Evolutionary conservation across 2,888 invertebrate species (phyloP).

Genomic region (Embidobia sp.): DNA sequence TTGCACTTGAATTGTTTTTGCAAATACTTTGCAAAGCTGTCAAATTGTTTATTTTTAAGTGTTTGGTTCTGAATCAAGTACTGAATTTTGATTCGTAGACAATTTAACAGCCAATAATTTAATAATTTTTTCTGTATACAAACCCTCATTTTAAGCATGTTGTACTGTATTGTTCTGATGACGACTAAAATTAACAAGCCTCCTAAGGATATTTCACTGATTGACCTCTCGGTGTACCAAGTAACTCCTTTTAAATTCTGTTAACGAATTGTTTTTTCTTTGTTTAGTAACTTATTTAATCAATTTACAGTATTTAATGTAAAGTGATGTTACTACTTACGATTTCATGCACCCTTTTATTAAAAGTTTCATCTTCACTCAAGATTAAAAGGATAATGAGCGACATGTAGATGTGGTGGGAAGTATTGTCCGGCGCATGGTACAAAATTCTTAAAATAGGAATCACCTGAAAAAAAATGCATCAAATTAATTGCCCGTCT

Average conservation of each 20-base stretch:
- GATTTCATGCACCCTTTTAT: conserved; percentile 95
- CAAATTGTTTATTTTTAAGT: conserved; percentile 12
- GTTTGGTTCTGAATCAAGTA: too few species aligned
- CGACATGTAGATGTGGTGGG: conserved; percentile 99
- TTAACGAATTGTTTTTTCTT: background rate
- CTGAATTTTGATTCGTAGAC: too few species aligned
- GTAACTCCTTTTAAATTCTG: conserved; percentile 92
- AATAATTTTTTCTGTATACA: conserved; percentile 70
- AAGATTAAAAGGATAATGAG: conserved; percentile 97
- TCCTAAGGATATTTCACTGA: conserved; percentile 96
- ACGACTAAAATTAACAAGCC: conserved; percentile 96
- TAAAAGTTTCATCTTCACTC: conserved; percentile 97
- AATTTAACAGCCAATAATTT: too few species aligned
- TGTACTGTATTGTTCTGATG: conserved; percentile 98
- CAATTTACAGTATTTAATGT: too few species aligned
- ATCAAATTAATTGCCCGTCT: too few species aligned
- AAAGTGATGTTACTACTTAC: conserved; percentile 85
- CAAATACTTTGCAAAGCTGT: too few species aligned
- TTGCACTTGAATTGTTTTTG: too few species aligned
- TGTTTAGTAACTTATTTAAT: background rate
- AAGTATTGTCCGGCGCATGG: conserved; percentile 94
- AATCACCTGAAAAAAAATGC: conserved; percentile 86
- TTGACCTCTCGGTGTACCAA: conserved; percentile 96
- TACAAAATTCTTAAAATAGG: conserved; percentile 97
- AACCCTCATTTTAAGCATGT: conserved; percentile 96